Evolutionary conservation across 2,113 vertebrate species (phyloP), one percentile per base, ranked within the genome.

Genomic region (Typhlomys cinereus): DNA sequence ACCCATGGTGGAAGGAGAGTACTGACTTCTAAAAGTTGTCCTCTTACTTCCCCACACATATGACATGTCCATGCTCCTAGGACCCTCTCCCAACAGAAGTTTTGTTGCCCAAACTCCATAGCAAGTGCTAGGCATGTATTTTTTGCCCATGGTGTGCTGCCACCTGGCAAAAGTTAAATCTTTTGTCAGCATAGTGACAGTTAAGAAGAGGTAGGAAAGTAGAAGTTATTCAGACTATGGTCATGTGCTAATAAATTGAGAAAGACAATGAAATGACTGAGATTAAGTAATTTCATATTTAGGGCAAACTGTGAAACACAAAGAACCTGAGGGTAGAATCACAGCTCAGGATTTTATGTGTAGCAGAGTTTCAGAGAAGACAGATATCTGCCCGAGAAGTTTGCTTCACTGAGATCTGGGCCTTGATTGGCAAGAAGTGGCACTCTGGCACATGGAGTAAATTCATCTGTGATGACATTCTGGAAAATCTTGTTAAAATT

Each of bases 271-370:
- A 92, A 85, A 14, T n/a, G 46, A 71, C 23, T 73, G 54, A 82
- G 44, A 74, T 69, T 27, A 52, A 93, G 66, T 71, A 85, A 81
- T 87, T 48, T 85, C 17, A 91, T 66, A 89, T 80, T 87, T 57
- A 88, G 41, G 21, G 21, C 23, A 85, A 85, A 78, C 4, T 82
- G 34, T 82, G 59, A 88, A 62, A 88, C 1, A 4, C 74, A 79
- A 74, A 59, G 25, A 44, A 4, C 18, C 64, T 78, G 18, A 41
- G 31, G 36, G 9, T 50, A 85, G 29, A 85, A 80, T n/a, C n/a
- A n/a, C 73, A 12, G 4, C 69, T 82, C 36, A 78, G 39, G 50
- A 59, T 90, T 90, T 92, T 73, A 82, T 93, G 50, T 39, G 4
- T 31, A 80, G 18, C 4, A 46, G 57, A 89, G 25, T 80, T 93